Percentiles rank a stretch among this genome's conserved stretches.
These are phyloP conservation scores for Pygmarrhopalites habei DNA, from an alignment of 1,140 invertebrate species.

Conservation along the genomic window DNA sequence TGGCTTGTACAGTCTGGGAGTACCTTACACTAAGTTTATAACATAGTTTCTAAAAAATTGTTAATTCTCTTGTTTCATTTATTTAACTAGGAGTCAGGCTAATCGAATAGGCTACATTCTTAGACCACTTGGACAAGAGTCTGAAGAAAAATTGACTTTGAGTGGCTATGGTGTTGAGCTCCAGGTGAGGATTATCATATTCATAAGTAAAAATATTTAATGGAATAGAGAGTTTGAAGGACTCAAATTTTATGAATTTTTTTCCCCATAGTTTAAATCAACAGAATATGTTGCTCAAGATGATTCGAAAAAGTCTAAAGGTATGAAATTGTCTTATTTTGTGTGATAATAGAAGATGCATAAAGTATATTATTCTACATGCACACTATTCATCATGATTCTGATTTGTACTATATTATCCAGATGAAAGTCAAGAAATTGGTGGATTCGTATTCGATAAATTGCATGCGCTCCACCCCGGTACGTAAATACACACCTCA, in stretches of 20 bases:
- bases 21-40: too few species aligned
- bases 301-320: slow-evolving; percentile 67
- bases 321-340: too few species aligned
- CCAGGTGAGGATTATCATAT: too few species aligned
- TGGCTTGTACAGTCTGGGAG: too few species aligned
- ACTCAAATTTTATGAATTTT: too few species aligned
- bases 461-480: slow-evolving; percentile 68
- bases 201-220: slow-evolving; percentile 19
- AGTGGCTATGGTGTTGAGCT: slow-evolving; percentile 98
- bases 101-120: slow-evolving; percentile 31
- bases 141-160: slow-evolving; percentile 58
- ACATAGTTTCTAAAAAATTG: too few species aligned
- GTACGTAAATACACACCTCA: too few species aligned
- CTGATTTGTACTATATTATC: not conserved
- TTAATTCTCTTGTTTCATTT: too few species aligned
- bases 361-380: too few species aligned
- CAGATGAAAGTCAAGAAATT: slow-evolving; percentile 59
- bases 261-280: slow-evolving; percentile 91
- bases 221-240: not conserved
- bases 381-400: not conserved
- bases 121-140: slow-evolving; percentile 21
- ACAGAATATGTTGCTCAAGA: slow-evolving; percentile 99
- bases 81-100: slow-evolving; percentile 20
- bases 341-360: too few species aligned
- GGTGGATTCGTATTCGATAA: slow-evolving; percentile 85